These are phyloP conservation scores for Drosophila lowei DNA, from an alignment of 1,140 invertebrate genomes.

Conservation along the genomic window DNA sequence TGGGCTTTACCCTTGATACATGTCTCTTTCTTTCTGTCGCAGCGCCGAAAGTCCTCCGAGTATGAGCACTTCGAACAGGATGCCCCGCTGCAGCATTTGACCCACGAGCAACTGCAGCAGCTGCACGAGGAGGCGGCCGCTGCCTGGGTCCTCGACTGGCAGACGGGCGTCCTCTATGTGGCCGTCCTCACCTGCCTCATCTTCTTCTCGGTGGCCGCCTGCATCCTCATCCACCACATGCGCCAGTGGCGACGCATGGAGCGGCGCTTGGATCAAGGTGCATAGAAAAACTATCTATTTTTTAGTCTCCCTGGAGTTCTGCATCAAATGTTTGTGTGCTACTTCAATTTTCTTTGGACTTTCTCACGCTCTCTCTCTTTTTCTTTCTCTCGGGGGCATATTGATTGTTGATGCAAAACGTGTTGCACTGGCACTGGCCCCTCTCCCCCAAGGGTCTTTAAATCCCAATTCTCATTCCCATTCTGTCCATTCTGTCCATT, in stretches of 20 bases:
- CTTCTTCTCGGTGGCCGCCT: constrained; percentile 87
- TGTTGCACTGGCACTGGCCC: constrained; percentile 28
- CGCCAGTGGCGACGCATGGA: constrained; percentile 86
- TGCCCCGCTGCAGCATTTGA: constrained; percentile 66
- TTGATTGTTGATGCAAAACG: constrained; percentile 41
- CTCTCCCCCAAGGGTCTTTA: constrained; percentile 12
- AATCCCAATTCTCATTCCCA: neutral
- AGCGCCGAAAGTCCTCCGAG: constrained; percentile 79
- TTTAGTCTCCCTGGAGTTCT: neutral
- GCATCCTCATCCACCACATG: constrained; percentile 86
- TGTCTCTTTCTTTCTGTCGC: neutral
- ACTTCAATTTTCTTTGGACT: constrained; percentile 8
- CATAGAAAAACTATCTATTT: constrained; percentile 19
- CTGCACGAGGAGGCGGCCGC: constrained; percentile 73
- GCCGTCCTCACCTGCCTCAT: constrained; percentile 86
- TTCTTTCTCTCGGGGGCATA: neutral
- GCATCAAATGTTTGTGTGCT: too few species aligned
- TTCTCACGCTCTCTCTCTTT: constrained; percentile 50
- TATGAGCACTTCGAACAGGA: constrained; percentile 67
- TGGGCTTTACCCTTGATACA: too few species aligned
- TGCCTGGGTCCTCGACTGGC: constrained; percentile 84
- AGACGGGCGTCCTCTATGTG: constrained; percentile 85
- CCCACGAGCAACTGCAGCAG: constrained; percentile 76
- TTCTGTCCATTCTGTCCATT: too few species aligned
- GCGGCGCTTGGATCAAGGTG: constrained; percentile 85